Conservation (phyloP, 2,797 vertebrate species). For the Alfaro cultratus region DNA sequence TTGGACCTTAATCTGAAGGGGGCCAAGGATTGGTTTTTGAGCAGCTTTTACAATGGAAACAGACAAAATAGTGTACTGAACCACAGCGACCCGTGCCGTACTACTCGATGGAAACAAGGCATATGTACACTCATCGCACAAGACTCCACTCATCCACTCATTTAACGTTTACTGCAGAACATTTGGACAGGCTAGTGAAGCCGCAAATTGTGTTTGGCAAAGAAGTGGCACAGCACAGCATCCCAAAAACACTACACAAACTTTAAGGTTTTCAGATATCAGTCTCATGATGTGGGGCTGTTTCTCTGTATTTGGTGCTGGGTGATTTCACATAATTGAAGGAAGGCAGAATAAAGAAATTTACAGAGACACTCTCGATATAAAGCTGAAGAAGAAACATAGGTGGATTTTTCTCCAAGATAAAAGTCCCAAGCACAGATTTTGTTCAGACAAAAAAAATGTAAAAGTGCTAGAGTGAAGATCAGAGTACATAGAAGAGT, state of each 20-base stretch:
- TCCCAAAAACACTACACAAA: background rate
- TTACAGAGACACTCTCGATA: background rate
- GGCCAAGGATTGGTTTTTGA: background rate
- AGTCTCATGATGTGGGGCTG: background rate
- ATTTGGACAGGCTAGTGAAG: background rate
- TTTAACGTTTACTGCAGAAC: conserved; percentile 4
- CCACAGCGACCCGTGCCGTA: background rate
- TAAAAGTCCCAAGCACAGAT: background rate
- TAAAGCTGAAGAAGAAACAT: background rate
- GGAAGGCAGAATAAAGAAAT: background rate
- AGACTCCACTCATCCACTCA: background rate
- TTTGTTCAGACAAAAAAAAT: background rate
- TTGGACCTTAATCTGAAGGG: background rate
- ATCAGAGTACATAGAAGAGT: background rate
- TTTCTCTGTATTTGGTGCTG: background rate
- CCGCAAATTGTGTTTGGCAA: background rate
- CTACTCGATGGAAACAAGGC: background rate
- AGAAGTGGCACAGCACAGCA: background rate
- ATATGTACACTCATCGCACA: background rate
- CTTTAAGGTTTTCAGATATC: background rate
- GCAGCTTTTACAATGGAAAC: background rate
- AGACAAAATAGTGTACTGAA: background rate
- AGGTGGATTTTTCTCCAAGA: background rate
- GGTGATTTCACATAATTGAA: background rate
- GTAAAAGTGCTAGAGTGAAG: background rate